phyloP scores from a whole-genome alignment of 2,888 invertebrate species.

The Nowickia ferox region DNA sequence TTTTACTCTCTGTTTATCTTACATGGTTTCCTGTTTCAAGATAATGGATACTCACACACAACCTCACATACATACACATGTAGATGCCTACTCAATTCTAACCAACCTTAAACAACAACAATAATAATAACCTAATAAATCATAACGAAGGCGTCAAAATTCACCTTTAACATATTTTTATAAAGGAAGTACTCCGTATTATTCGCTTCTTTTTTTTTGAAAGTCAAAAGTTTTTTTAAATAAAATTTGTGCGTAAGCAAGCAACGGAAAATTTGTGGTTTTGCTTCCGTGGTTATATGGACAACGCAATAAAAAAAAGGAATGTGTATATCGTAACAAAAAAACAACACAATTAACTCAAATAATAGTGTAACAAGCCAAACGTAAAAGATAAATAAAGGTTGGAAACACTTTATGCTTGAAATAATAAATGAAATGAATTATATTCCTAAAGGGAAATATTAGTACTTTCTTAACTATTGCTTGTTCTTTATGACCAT shows the following conservation, averaged over 20 bases:
- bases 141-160: conserved; percentile 8
- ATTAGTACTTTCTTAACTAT: not conserved
- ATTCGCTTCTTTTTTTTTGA: not conserved
- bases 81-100: not conserved
- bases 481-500: not conserved
- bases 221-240: conserved; percentile 1
- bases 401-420: not conserved
- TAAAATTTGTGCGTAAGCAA: conserved; percentile 64
- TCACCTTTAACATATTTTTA: conserved; percentile 3
- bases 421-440: not conserved
- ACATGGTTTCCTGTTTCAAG: conserved; percentile 41
- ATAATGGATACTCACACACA: conserved; percentile 14
- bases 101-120: not conserved
- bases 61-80: not conserved
- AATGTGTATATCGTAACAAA: not conserved
- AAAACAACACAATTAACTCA: conserved; percentile 38
- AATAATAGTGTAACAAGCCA: conserved; percentile 22
- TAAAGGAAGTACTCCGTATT: not conserved
- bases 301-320: not conserved
- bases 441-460: not conserved
- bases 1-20: not conserved
- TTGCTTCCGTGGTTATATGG: not conserved
- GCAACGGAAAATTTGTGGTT: not conserved
- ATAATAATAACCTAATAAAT: conserved; percentile 39
- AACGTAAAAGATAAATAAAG: conserved; percentile 38